Base-by-base conservation (phyloP, 2,797 vertebrate species). In the Argyrosomus regius region DNA sequence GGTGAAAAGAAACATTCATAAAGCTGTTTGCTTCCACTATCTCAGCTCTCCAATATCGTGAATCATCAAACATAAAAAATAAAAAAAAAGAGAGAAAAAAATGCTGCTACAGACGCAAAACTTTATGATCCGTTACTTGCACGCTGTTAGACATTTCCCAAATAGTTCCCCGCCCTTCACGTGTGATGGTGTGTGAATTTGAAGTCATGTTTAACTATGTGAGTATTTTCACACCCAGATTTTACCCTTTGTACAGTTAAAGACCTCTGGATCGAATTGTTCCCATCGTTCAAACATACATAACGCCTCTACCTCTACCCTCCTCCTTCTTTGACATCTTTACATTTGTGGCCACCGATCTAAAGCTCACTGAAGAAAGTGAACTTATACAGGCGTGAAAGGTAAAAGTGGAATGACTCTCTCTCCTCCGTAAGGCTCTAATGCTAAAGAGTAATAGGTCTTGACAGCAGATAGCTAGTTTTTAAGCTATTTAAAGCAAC, bases 91-190 rank as follows among this genome's bases (percentile, higher is more conserved):
- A 39, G 9, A 8, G 26, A 20, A 26, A 58, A 79, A 67, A 71
- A 49, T 26, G 24, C 14, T 72, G 49, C 86, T 70, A 72, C 72
- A 81, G 78, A 92, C 24, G 28, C 75, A 80, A 61, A 87, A 72
- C 64, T 92, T 91, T 89, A 90, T 86, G 92, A 92, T 81, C 84
- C 85, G 53, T 91, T 88, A 86, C 86, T 94, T 64, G 20, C 91
- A 91, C 77, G 20, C 84, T 83, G 77, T 91, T 80, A 84, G 66
- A 88, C 76, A 87, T 88, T 91, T 90, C 84, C 76, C 71, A 66
- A 81, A 87, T 82, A 86, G 61, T 78, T 80, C 82, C 77, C 78
- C 81, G 28, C 85, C 83, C 85, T 80, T 85, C 78, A 81, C 74
- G 86, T 87, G 77, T 73, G 91, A 84, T 79, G 77, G 86, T 71